phyloP scores from a whole-genome alignment of 2,888 invertebrate genomes.

The Mythimna albipuncta region DNA sequence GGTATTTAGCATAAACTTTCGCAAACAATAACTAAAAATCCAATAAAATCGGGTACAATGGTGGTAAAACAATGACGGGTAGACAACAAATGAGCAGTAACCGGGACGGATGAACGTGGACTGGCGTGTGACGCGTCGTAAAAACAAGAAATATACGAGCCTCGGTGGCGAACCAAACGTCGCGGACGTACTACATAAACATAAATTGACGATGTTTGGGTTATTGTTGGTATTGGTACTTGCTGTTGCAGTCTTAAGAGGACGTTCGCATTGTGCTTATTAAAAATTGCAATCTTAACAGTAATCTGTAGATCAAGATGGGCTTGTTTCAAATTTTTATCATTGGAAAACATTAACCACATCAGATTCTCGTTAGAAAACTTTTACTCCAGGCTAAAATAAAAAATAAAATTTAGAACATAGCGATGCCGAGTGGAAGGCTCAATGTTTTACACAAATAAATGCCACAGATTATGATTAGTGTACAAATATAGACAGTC shows the following conservation, averaged over 20 bases:
- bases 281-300: neutral
- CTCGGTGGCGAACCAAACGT: constrained; percentile 15
- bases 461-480: constrained; percentile 42
- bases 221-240: constrained; percentile 36
- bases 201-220: constrained; percentile 42
- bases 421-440: neutral
- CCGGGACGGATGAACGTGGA: constrained; percentile 12
- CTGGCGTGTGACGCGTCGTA: constrained; percentile 42
- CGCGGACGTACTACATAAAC: constrained; percentile 17
- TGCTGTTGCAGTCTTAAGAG: constrained; percentile 22
- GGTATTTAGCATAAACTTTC: constrained; percentile 45
- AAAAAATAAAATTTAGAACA: constrained; percentile 3
- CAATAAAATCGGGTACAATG: constrained; percentile 41
- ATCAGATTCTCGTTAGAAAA: neutral
- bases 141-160: constrained; percentile 47
- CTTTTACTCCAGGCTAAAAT: neutral
- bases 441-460: constrained; percentile 14
- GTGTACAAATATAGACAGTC: constrained; percentile 55
- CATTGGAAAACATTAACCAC: neutral
- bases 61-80: constrained; percentile 46
- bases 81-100: constrained; percentile 45
- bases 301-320: no score
- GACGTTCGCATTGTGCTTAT: neutral
- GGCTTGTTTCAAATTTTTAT: neutral
- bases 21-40: constrained; percentile 54